phyloP scores from a whole-genome alignment of 2,888 invertebrate species.

The Perdita meconis region DNA sequence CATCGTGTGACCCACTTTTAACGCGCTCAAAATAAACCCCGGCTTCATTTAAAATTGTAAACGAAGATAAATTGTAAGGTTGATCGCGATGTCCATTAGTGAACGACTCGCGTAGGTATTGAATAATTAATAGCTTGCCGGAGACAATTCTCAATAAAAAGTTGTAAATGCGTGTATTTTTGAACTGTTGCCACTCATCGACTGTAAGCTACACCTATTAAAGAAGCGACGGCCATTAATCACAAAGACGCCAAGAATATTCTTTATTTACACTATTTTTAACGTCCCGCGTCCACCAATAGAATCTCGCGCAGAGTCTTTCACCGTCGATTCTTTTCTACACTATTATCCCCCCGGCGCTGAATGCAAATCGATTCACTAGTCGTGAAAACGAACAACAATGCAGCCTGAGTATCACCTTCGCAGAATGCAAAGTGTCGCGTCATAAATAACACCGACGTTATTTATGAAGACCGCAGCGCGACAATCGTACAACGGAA shows the following conservation, averaged over 20 bases:
- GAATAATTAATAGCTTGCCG: not conserved
- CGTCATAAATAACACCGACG: constrained; percentile 39
- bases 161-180: constrained; percentile 23
- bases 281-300: constrained; percentile 2
- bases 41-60: not conserved
- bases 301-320: constrained; percentile 7
- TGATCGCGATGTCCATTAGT: constrained; percentile 1
- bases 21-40: not conserved
- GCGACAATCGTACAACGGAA: constrained; percentile 29
- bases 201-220: constrained; percentile 34
- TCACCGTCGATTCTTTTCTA: constrained; percentile 23
- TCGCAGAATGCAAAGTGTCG: constrained; percentile 30
- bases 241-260: constrained; percentile 14
- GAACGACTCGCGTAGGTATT: not conserved
- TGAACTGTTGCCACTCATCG: not conserved
- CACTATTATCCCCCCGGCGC: not conserved
- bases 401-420: constrained; percentile 32
- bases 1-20: not conserved
- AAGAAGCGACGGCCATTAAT: constrained; percentile 30
- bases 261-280: constrained; percentile 34
- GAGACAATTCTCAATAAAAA: not conserved
- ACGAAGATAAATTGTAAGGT: not conserved
- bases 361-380: constrained; percentile 25
- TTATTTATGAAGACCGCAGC: constrained; percentile 38
- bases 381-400: constrained; percentile 31